A percentile compares a stretch with the other conserved stretches of the same genome.
Conservation (phyloP, 2,113 vertebrate genomes). For the Ptilonorhynchus violaceus region DNA sequence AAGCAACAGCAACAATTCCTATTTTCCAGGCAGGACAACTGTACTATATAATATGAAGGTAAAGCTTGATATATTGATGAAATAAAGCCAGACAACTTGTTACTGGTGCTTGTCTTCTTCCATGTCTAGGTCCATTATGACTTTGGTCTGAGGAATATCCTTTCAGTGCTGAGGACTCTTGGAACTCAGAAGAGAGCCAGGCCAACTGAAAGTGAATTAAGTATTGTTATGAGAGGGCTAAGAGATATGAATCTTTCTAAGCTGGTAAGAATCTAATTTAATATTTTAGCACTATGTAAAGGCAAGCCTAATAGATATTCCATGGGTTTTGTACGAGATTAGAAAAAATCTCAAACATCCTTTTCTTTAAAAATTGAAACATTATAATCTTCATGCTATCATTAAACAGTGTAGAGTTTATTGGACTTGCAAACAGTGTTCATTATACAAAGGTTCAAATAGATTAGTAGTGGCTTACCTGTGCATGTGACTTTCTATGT, state of each 20-base stretch:
- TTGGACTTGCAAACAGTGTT: background rate
- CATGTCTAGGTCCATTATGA: conserved; percentile 77
- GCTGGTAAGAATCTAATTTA: conserved; percentile 62
- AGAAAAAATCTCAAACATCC: background rate
- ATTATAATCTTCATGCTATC: background rate
- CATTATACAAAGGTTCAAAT: background rate
- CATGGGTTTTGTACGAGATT: background rate
- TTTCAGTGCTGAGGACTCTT: conserved; percentile 78
- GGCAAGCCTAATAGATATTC: background rate
- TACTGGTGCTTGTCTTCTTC: background rate
- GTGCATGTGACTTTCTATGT: background rate
- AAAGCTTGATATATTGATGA: background rate
- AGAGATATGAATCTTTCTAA: conserved; percentile 83
- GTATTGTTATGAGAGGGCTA: conserved; percentile 78
- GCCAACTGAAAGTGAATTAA: conserved; percentile 73
- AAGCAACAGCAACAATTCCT: background rate
- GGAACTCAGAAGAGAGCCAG: conserved; percentile 78
- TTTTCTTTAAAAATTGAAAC: background rate
- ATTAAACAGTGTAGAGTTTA: background rate
- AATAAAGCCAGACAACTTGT: background rate
- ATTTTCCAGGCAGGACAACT: background rate
- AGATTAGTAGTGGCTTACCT: background rate
- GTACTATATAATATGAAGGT: background rate
- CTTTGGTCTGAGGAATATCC: conserved; percentile 80
- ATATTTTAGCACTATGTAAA: background rate